These are phyloP conservation scores for Creontiades dilutus DNA, from an alignment of 2,888 invertebrate genomes.

Conservation along the genomic window DNA sequence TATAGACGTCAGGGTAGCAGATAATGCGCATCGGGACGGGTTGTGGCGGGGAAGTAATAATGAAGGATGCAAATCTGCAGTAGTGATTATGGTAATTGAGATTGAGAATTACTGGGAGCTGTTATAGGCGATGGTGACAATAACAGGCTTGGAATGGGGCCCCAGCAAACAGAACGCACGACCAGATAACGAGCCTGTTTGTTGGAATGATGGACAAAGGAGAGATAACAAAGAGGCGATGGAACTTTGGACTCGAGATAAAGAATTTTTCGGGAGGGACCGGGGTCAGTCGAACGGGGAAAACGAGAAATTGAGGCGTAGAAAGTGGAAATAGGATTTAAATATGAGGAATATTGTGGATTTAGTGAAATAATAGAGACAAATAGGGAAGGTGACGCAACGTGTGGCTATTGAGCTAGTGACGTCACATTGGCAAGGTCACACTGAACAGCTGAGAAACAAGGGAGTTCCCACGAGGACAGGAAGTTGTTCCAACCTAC, in stretches of 20 bases:
- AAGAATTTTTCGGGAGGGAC: neutral
- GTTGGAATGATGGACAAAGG: constrained; percentile 24
- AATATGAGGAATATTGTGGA: neutral
- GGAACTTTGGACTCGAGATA: constrained; percentile 14
- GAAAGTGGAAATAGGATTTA: neutral
- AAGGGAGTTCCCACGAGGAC: constrained; percentile 71
- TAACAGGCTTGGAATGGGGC: constrained; percentile 3
- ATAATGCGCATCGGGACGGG: neutral
- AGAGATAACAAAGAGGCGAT: constrained; percentile 27
- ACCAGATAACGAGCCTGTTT: constrained; percentile 10
- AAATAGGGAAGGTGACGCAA: constrained; percentile 63
- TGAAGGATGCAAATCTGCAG: neutral
- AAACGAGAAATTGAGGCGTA: neutral
- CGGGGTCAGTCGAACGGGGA: neutral
- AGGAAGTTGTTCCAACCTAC: constrained; percentile 56
- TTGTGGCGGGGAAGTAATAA: neutral
- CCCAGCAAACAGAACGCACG: constrained; percentile 12
- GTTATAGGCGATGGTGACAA: neutral
- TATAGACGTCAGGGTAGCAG: too few species aligned
- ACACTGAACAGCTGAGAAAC: constrained; percentile 66
- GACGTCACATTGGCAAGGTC: constrained; percentile 69
- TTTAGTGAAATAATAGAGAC: neutral
- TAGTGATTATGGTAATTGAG: constrained; percentile 20
- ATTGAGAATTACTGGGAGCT: neutral
- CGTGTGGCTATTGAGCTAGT: constrained; percentile 70